A percentile compares a stretch with the other conserved stretches of the same genome.
These are phyloP conservation scores for Sander lucioperca DNA, from an alignment of 2,113 vertebrate species.

Conservation along the genomic window DNA sequence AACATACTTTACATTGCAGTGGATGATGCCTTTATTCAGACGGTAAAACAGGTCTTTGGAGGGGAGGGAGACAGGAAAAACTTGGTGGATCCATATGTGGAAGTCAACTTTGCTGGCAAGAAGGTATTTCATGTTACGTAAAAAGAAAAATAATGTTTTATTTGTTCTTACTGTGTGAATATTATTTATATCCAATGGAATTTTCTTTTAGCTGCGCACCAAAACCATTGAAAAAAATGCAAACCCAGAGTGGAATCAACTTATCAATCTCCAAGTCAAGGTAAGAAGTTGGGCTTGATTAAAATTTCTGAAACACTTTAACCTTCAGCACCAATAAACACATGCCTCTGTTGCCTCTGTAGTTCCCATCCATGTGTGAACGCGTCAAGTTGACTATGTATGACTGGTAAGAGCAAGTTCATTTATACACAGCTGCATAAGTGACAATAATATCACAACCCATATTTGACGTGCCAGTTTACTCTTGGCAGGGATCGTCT, in stretches of 20 bases:
- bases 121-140: constrained; percentile 84
- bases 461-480: constrained; percentile 17
- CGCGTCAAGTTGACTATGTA: constrained; percentile 90
- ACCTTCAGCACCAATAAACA: background rate
- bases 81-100: constrained; percentile 96
- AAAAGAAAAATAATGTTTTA: background rate
- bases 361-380: constrained; percentile 99
- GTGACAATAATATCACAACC: background rate
- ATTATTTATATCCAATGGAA: background rate
- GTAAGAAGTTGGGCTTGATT: constrained; percentile 73
- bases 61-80: constrained; percentile 93
- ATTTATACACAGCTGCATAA: background rate
- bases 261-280: constrained; percentile 93
- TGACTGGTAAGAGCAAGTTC: constrained; percentile 89
- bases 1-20: constrained; percentile 81
- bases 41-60: constrained; percentile 93
- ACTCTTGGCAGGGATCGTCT: constrained; percentile 90
- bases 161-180: background rate
- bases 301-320: background rate
- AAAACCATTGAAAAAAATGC: constrained; percentile 96
- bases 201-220: constrained; percentile 87
- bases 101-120: constrained; percentile 96
- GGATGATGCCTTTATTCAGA: constrained; percentile 95
- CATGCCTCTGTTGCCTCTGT: constrained; percentile 47
- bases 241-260: constrained; percentile 98